phyloP scores from a whole-genome alignment of 2,797 vertebrate species.

The Sylvia borin region DNA sequence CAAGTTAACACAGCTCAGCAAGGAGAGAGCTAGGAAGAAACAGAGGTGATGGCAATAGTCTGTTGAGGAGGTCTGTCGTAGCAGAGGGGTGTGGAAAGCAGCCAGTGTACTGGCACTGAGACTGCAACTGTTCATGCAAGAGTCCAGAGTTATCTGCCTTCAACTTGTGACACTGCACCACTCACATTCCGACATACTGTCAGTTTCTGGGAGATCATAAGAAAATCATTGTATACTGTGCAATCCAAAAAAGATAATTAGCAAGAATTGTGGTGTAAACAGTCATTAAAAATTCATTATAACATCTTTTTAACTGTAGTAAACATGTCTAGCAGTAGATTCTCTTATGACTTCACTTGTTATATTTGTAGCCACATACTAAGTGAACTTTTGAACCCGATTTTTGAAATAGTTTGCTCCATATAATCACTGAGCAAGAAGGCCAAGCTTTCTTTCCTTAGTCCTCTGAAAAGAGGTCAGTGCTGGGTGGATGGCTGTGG shows the following conservation, averaged over 20 bases:
- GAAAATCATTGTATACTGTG: conserved; percentile 35
- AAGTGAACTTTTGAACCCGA: conserved; percentile 60
- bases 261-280: conserved; percentile 64
- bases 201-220: conserved; percentile 50
- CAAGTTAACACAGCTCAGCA: neutral
- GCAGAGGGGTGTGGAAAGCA: neutral
- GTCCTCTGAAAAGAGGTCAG: neutral
- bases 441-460: neutral
- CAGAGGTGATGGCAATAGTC: neutral
- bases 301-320: conserved; percentile 66
- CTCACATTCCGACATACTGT: neutral
- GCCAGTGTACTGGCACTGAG: neutral
- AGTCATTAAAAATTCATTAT: conserved; percentile 69
- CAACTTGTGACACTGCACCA: neutral
- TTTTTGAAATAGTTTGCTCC: neutral
- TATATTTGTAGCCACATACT: conserved; percentile 22
- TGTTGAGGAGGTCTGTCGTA: neutral
- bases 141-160: neutral
- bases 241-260: conserved; percentile 61
- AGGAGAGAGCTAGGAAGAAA: neutral
- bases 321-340: conserved; percentile 62
- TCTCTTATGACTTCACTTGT: conserved; percentile 22
- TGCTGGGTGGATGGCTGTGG: accelerated
- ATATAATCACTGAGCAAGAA: neutral
- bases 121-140: neutral